Base-by-base conservation (phyloP, 2,797 vertebrate genomes). In the Sebastes hubbsi region DNA sequence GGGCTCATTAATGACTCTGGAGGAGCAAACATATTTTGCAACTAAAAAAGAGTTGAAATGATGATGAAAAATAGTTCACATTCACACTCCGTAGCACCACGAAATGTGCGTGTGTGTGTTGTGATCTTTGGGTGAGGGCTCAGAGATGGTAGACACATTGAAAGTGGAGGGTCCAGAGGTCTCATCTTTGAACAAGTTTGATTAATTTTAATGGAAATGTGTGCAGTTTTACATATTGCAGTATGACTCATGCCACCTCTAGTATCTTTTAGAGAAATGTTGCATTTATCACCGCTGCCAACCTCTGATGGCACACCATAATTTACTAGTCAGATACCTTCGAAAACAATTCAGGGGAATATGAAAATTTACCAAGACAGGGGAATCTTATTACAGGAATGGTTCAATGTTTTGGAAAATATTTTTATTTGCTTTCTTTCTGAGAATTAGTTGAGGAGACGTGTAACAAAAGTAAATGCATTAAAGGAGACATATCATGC, bases 1-100 rank as follows among this genome's bases (percentile, higher is more conserved):
- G 81, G 72, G 69, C 80, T 82, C 75, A 81, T 87, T 90, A 90
- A 92, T 85, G 73, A 80, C 79, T 76, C 73, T 46, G 55, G 65
- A 80, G 74, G 66, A 84, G 80, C 61, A 84, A 87, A 88, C 85
- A 80, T 60, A 74, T 42, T 87, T 87, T 83, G 29, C 60, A 80
- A 54, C 74, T 71, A 42, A 29, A 83, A 70, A 79, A 10, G 42
- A 78, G 69, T 73, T 64, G 72, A 81, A 88, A 70, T 69, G 22
- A 71, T 73, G 68, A 72, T 87, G 58, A 81, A 75, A 75, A 75
- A 64, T 16, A 36, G 54, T 46, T 78, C 20, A 59, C 16, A 71
- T 78, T 76, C 77, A 42, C 38, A 42, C 56, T 68, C n/a, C 75
- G 34, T 42, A 29, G 70, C 49, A 10, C 24, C 24, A 46, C 4